These are phyloP conservation scores for Neolamprologus toae DNA, from an alignment of 2,113 vertebrate species.

Conservation along the genomic window DNA sequence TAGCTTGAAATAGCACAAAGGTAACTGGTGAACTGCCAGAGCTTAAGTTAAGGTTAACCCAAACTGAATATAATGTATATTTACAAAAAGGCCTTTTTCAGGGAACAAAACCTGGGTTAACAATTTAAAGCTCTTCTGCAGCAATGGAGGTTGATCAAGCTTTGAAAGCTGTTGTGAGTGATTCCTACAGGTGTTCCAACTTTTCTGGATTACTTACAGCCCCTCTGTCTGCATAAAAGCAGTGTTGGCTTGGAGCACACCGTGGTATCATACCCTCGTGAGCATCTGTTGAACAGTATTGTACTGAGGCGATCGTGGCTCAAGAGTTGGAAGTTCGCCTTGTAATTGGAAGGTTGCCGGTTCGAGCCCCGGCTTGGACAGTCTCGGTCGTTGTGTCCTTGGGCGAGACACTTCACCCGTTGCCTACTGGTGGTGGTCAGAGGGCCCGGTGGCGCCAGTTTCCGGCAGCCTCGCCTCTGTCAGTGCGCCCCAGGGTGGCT, in stretches of 20 bases:
- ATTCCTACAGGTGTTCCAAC: not conserved
- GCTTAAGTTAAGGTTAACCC: not conserved
- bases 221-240: not conserved
- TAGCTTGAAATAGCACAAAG: not conserved
- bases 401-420: no score
- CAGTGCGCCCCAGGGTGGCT: no score
- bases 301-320: not conserved
- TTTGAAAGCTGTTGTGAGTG: not conserved
- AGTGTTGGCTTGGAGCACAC: not conserved
- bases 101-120: not conserved
- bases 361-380: no score
- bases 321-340: no score
- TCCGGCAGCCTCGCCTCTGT: no score
- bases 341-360: no score
- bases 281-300: rapidly evolving
- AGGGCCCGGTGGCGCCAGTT: no score
- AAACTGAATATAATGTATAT: not conserved
- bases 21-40: not conserved
- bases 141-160: rapidly evolving
- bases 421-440: no score
- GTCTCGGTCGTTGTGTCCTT: no score
- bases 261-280: rapidly evolving
- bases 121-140: not conserved
- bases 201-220: not conserved
- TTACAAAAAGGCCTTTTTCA: not conserved